phyloP scores from a whole-genome alignment of 2,888 invertebrate species.

The Pristionchus mayeri region DNA sequence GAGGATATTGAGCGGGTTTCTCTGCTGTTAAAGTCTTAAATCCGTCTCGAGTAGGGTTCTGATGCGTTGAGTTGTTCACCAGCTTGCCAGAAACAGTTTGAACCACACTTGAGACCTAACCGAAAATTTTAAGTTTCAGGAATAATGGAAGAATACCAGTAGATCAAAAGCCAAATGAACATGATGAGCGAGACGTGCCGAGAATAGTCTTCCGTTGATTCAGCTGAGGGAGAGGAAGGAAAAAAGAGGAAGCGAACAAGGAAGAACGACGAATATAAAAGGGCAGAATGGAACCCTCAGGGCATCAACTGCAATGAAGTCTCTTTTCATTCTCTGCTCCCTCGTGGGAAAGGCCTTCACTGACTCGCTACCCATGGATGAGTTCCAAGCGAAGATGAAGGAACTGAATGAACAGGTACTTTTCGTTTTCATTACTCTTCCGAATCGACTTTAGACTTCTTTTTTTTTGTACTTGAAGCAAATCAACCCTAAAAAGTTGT shows the following conservation, averaged over 20 bases:
- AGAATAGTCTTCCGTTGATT: slow-evolving; percentile 39
- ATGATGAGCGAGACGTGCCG: not conserved
- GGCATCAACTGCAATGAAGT: not conserved
- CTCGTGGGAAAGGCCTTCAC: not conserved
- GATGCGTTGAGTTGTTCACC: no score
- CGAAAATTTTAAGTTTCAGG: not conserved
- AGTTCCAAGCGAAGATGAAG: slow-evolving; percentile 37
- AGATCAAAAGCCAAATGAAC: not conserved
- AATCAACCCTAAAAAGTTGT: no score
- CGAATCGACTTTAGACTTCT: not conserved
- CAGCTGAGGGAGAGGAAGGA: not conserved
- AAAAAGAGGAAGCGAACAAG: no score
- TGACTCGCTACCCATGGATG: not conserved
- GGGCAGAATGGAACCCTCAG: not conserved
- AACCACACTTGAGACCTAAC: no score
- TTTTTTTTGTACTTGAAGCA: not conserved
- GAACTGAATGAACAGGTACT: slow-evolving; percentile 12
- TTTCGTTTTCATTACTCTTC: not conserved
- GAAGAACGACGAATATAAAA: slow-evolving; percentile 9
- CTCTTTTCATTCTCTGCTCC: not conserved
- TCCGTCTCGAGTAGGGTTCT: no score
- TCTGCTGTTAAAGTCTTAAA: no score
- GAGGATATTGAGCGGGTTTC: no score
- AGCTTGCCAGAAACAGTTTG: no score
- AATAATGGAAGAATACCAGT: not conserved